phyloP scores from a whole-genome alignment of 92 coral and sea anemone species.

The Virgularia gustaviana region DNA sequence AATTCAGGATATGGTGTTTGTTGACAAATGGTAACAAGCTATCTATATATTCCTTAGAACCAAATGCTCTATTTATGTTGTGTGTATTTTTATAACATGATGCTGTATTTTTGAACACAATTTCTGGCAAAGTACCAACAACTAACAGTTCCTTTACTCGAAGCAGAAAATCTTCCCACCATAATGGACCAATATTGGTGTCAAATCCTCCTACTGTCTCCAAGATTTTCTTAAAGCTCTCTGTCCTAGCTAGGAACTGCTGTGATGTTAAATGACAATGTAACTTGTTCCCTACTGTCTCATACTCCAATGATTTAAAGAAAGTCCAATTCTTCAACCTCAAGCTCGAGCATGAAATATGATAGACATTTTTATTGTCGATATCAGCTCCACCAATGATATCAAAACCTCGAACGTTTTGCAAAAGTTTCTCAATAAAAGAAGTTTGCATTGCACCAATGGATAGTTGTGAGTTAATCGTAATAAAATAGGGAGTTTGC shows the following conservation, averaged over 20 bases:
- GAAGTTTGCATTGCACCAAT: not conserved
- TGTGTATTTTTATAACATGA: not conserved
- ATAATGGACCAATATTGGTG: not conserved
- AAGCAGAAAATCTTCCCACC: slow-evolving; percentile 26
- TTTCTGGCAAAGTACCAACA: slow-evolving; percentile 8
- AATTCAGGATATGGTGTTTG: slow-evolving; percentile 19
- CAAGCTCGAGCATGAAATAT: slow-evolving; percentile 19
- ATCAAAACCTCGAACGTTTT: slow-evolving; percentile 1
- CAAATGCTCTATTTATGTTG: not conserved
- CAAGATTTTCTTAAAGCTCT: not conserved
- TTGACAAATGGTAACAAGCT: slow-evolving; percentile 20
- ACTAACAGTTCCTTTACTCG: not conserved
- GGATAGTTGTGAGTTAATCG: slow-evolving; percentile 11
- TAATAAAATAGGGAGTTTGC: slow-evolving; percentile 16
- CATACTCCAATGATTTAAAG: slow-evolving; percentile 30
- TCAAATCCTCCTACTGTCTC: not conserved
- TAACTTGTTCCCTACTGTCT: not conserved
- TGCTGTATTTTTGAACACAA: slow-evolving; percentile 8
- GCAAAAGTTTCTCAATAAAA: slow-evolving; percentile 13
- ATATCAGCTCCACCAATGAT: slow-evolving; percentile 20
- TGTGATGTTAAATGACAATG: slow-evolving; percentile 22
- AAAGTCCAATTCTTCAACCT: slow-evolving; percentile 22
- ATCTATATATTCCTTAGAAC: not conserved
- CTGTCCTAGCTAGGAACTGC: slow-evolving; percentile 1
- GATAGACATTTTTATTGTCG: slow-evolving; percentile 3